Base-by-base conservation (phyloP, 2,888 invertebrate species). In the Hipparchia semele region DNA sequence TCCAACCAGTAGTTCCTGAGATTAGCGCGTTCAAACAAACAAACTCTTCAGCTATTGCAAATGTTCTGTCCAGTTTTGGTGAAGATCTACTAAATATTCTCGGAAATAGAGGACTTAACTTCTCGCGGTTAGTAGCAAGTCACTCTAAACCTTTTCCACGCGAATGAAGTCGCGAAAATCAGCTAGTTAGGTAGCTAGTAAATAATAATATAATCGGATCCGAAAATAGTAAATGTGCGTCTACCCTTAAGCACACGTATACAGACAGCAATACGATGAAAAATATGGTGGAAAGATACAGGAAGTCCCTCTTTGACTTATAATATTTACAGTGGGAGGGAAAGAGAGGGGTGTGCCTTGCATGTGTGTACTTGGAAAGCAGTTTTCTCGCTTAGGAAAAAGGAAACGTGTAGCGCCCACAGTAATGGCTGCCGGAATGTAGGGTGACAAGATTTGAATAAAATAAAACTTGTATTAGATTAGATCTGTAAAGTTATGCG, bases 321-420 rank as follows among this genome's bases (percentile, higher is more conserved):
- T 64, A 70, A 62, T 12, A 64, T 70, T 62, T 56, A 6, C 46
- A 56, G 12, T 62, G 46, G 23, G 73, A 46, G 54, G 8, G 70
- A 76, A 58, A 68, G 74, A 64, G 74, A 74, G n/a, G 67, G 61
- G 45, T 6, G 12, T 51, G 9, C 12, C 23, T 10, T 9, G 64
- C 39, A n/a, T 71, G 71, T 75, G 75, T 78, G 71, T 56, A 73
- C 39, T 70, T 71, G 74, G 69, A 72, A 73, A 75, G 71, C 70
- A 73, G 76, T 76, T 77, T 77, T 74, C 76, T 76, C 74, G 73
- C 72, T 70, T 70, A 73, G 77, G 76, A 73, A 78, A 78, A 76
- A 73, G 77, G 77, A 76, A 78, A 78, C 68, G 74, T 68, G 68
- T 71, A 62, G 64, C 72, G 71, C 71, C 68, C 68, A 73, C 68